Percentiles rank a stretch among this genome's conserved stretches.
Conservation (phyloP, 2,888 invertebrate genomes). For the Chironomus tentans region DNA sequence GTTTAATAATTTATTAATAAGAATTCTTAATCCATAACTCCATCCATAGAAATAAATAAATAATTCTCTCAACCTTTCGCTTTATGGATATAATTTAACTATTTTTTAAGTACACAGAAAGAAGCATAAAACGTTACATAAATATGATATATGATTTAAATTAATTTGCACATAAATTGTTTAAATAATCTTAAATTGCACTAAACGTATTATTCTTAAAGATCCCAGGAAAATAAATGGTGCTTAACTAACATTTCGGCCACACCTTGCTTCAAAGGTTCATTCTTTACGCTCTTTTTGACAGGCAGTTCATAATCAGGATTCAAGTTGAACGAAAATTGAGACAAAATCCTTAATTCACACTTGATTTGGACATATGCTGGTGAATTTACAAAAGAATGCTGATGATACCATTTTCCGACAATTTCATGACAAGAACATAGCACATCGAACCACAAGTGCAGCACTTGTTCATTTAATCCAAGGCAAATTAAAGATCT, state of each 20-base stretch:
- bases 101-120: no score
- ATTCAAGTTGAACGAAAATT: constrained; percentile 94
- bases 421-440: constrained; percentile 91
- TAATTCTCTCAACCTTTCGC: no score
- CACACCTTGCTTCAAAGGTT: constrained; percentile 87
- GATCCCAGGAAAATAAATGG: constrained; percentile 97
- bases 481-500: constrained; percentile 92
- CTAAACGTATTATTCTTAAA: constrained; percentile 47
- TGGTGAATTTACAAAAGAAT: constrained; percentile 91
- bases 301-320: constrained; percentile 92
- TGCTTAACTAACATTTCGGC: constrained; percentile 98
- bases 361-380: constrained; percentile 99
- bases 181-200: not conserved
- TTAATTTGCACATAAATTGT: not conserved
- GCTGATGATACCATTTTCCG: constrained; percentile 90
- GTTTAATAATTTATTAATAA: no score
- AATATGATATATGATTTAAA: not conserved
- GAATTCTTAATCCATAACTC: no score
- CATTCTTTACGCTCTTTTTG: constrained; percentile 71
- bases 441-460: constrained; percentile 95
- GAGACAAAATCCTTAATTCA: constrained; percentile 87
- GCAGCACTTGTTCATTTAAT: constrained; percentile 94
- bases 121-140: no score
- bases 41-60: no score
- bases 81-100: no score